Conservation (phyloP, 2,797 vertebrate genomes). For the Lycodopsis pacificus region DNA sequence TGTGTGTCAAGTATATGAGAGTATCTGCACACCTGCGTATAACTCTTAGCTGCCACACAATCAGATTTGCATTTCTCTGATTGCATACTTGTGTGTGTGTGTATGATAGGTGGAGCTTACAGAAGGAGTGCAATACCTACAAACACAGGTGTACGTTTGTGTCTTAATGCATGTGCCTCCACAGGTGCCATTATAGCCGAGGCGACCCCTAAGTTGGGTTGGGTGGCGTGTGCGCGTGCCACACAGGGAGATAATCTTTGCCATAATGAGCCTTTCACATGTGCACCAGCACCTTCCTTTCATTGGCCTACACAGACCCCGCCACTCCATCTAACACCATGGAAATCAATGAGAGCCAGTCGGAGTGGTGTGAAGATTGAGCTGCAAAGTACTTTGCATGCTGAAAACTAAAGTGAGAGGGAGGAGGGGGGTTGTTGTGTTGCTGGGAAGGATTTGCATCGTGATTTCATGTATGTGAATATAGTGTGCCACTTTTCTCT, state of each 20-base stretch:
- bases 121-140: neutral
- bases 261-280: conserved; percentile 63
- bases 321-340: conserved; percentile 74
- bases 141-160: conserved; percentile 61
- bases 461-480: conserved; percentile 50
- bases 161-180: conserved; percentile 36
- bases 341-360: conserved; percentile 79
- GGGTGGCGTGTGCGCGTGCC: conserved; percentile 34
- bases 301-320: conserved; percentile 60
- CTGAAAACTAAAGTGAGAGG: conserved; percentile 42
- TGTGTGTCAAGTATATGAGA: conserved; percentile 43
- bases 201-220: conserved; percentile 44
- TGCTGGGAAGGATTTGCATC: conserved; percentile 43
- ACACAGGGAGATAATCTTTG: conserved; percentile 67
- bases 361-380: conserved; percentile 78
- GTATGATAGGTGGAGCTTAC: conserved; percentile 17
- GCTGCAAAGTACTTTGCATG: conserved; percentile 68
- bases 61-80: conserved; percentile 60
- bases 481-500: neutral
- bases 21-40: conserved; percentile 63
- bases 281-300: conserved; percentile 54
- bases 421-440: conserved; percentile 29
- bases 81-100: conserved; percentile 31
- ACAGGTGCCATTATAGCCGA: conserved; percentile 45
- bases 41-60: conserved; percentile 47